A percentile compares a stretch with the other conserved stretches of the same genome.
Evolutionary conservation across 2,888 invertebrate genomes (phyloP).

Genomic region (Branchipolynoe longqiensis): DNA sequence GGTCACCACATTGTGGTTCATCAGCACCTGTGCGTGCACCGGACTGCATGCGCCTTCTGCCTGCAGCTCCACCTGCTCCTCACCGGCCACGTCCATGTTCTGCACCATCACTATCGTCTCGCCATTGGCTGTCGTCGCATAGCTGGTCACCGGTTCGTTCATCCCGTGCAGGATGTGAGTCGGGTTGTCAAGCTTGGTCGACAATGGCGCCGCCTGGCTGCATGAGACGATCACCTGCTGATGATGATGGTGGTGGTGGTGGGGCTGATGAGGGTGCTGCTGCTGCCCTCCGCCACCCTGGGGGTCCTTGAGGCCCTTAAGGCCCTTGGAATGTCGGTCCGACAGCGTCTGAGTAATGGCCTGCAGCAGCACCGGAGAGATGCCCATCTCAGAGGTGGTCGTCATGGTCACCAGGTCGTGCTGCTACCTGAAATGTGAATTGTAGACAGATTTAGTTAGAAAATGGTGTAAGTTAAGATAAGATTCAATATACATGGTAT

Average conservation of each 20-base stretch:
- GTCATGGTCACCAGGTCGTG: constrained; percentile 4
- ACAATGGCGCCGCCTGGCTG: background rate
- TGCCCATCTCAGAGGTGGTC: constrained; percentile 73
- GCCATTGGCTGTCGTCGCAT: constrained; percentile 1
- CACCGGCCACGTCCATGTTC: constrained; percentile 47
- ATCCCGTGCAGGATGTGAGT: constrained; percentile 70
- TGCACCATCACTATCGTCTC: constrained; percentile 62
- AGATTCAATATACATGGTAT: too few relatives aligned
- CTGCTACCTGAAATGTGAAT: constrained; percentile 23
- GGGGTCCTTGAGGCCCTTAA: background rate
- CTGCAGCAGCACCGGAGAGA: constrained; percentile 80
- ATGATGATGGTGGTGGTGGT: too few relatives aligned
- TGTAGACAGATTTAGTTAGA: too few relatives aligned
- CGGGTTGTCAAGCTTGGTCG: constrained; percentile 57
- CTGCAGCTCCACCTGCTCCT: constrained; percentile 38
- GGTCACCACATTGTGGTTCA: background rate
- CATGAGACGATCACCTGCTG: constrained; percentile 42
- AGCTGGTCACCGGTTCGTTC: constrained; percentile 70
- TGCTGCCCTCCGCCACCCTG: constrained; percentile 20
- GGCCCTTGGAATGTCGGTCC: constrained; percentile 15
- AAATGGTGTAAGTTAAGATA: too few relatives aligned
- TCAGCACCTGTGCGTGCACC: background rate
- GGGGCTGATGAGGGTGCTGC: too few relatives aligned
- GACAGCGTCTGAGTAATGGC: constrained; percentile 78
- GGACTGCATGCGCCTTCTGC: background rate